These are phyloP conservation scores for Xenopus petersii DNA, from an alignment of 2,797 vertebrate genomes.

Conservation along the genomic window DNA sequence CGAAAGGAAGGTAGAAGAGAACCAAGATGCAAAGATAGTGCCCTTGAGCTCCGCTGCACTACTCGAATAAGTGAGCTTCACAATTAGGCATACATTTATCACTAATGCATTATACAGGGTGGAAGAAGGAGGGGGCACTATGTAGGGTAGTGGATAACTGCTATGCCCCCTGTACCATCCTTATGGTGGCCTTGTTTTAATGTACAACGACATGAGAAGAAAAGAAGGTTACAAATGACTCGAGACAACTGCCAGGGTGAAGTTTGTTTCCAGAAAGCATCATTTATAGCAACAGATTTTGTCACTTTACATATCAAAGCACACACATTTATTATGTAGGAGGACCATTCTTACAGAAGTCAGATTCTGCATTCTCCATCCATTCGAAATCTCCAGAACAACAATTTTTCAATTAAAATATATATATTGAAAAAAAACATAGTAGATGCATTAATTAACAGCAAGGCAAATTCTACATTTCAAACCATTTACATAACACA, in stretches of 20 bases:
- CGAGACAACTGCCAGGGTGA: slow-evolving; percentile 8
- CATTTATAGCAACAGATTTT: slow-evolving; percentile 50
- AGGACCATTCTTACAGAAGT: slow-evolving; percentile 51
- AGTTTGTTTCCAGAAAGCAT: slow-evolving; percentile 26
- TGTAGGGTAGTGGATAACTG: no score
- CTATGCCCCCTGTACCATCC: no score
- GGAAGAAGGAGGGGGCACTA: no score
- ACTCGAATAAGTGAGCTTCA: no score
- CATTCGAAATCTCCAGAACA: slow-evolving; percentile 55
- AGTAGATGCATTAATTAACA: slow-evolving; percentile 55
- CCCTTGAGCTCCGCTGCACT: no score
- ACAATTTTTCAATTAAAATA: slow-evolving; percentile 1
- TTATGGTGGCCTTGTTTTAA: no score
- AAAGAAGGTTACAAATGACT: slow-evolving; percentile 38
- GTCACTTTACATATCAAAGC: slow-evolving; percentile 53
- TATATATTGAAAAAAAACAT: slow-evolving; percentile 41
- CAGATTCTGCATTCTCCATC: slow-evolving; percentile 53
- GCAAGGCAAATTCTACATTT: slow-evolving; percentile 57
- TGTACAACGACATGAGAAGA: no score
- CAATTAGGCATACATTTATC: no score
- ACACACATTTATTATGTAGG: slow-evolving; percentile 51
- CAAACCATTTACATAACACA: slow-evolving; percentile 52
- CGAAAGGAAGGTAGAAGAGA: no score
- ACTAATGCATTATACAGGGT: no score
- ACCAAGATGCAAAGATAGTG: no score